These are phyloP conservation scores for Bedellia somnulentella DNA, from an alignment of 2,888 invertebrate genomes.

Conservation along the genomic window DNA sequence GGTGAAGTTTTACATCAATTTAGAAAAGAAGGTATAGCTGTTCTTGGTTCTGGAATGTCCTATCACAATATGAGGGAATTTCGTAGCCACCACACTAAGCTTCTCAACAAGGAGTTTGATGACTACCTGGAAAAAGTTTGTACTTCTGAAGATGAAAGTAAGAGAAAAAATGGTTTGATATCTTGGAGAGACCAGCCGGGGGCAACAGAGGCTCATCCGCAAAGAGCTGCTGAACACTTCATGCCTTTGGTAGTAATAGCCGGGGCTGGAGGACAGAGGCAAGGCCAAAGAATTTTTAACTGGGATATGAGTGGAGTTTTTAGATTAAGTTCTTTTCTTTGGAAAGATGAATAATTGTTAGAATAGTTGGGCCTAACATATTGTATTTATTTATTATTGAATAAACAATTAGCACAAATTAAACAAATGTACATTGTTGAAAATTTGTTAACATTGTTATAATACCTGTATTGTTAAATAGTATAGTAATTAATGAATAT, in stretches of 20 bases:
- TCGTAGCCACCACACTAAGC: slow-evolving; percentile 15
- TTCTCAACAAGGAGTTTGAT: slow-evolving; percentile 43
- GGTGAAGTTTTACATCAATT: slow-evolving; percentile 32
- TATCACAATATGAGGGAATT: slow-evolving; percentile 52
- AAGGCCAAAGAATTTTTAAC: slow-evolving; percentile 37
- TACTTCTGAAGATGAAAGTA: slow-evolving; percentile 24
- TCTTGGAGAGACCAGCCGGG: slow-evolving; percentile 34
- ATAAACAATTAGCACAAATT: no score
- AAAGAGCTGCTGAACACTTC: slow-evolving; percentile 39
- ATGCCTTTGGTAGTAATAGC: slow-evolving; percentile 46
- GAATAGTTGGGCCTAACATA: no score
- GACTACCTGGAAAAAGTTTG: slow-evolving; percentile 34
- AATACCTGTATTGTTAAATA: no score
- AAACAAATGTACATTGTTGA: no score
- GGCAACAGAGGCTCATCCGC: slow-evolving; percentile 37
- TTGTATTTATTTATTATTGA: no score
- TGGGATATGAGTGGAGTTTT: slow-evolving; percentile 42
- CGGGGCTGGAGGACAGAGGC: slow-evolving; percentile 33
- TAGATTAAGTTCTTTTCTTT: slow-evolving; percentile 40
- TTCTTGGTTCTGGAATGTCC: slow-evolving; percentile 49
- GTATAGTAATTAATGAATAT: no score
- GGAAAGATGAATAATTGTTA: slow-evolving; percentile 27
- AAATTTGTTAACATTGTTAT: no score
- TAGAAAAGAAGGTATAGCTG: slow-evolving; percentile 39
- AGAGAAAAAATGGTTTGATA: slow-evolving; percentile 22